These are phyloP conservation scores for Autographa gamma DNA, from an alignment of 2,888 invertebrate species.

Conservation along the genomic window DNA sequence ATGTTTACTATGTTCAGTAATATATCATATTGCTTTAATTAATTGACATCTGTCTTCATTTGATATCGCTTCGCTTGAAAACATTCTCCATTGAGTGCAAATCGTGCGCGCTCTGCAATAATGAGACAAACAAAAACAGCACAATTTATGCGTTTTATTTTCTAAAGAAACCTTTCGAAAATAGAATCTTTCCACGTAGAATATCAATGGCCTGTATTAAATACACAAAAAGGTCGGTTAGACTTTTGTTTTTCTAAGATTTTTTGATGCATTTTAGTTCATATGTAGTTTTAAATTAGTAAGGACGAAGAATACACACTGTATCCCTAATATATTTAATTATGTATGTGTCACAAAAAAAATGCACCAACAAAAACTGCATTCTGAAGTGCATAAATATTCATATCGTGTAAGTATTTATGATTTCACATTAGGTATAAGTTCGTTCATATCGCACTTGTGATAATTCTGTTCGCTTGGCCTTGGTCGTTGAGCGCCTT, in stretches of 20 bases:
- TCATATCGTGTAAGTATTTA: conserved; percentile 36
- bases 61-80: conserved; percentile 32
- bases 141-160: conserved; percentile 6
- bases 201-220: background rate
- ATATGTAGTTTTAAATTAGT: background rate
- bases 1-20: conserved; percentile 7
- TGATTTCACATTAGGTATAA: conserved; percentile 43
- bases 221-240: background rate
- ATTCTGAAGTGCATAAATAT: conserved; percentile 26
- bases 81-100: conserved; percentile 27
- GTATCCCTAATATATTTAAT: background rate
- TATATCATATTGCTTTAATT: conserved; percentile 36
- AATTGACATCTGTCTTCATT: conserved; percentile 35
- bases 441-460: conserved; percentile 55
- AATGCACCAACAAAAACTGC: background rate
- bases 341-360: conserved; percentile 5
- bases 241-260: background rate
- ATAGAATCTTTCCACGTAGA: background rate
- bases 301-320: background rate
- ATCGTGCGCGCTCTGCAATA: conserved; percentile 4
- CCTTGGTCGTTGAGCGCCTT: conserved; percentile 82
- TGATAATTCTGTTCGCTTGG: conserved; percentile 74
- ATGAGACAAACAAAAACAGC: conserved; percentile 43
- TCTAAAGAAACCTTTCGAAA: background rate
- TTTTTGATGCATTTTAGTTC: background rate